phyloP scores from a whole-genome alignment of 2,113 vertebrate genomes.

The Mandrillus leucophaeus region DNA sequence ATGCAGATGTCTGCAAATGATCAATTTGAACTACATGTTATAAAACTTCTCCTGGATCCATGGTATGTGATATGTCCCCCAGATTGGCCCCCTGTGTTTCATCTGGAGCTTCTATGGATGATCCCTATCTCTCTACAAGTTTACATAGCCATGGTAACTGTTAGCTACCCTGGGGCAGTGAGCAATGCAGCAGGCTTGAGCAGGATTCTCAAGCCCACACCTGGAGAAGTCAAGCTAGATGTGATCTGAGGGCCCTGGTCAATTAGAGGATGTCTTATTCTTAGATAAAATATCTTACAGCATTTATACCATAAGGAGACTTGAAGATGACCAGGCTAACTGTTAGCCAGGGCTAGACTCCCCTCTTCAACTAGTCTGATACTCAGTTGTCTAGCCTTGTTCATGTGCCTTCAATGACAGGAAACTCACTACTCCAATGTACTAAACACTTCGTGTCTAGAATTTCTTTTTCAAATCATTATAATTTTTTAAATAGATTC shows the following conservation, averaged over 20 bases:
- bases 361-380: background rate
- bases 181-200: background rate
- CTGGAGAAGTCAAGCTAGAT: background rate
- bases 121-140: background rate
- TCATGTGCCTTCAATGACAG: background rate
- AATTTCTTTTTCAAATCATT: conserved; percentile 23
- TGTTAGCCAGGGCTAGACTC: background rate
- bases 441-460: background rate
- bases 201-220: background rate
- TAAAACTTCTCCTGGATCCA: background rate
- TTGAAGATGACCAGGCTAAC: background rate
- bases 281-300: background rate
- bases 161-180: background rate
- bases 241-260: background rate
- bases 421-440: background rate
- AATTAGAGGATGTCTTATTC: background rate
- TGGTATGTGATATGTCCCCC: background rate
- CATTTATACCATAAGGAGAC: background rate
- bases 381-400: background rate
- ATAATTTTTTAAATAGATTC: background rate
- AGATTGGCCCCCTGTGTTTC: background rate
- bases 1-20: background rate
- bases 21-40: background rate
- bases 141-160: background rate
- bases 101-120: background rate